Conservation (phyloP, 2,888 invertebrate species). For the Andrena flavipes region DNA sequence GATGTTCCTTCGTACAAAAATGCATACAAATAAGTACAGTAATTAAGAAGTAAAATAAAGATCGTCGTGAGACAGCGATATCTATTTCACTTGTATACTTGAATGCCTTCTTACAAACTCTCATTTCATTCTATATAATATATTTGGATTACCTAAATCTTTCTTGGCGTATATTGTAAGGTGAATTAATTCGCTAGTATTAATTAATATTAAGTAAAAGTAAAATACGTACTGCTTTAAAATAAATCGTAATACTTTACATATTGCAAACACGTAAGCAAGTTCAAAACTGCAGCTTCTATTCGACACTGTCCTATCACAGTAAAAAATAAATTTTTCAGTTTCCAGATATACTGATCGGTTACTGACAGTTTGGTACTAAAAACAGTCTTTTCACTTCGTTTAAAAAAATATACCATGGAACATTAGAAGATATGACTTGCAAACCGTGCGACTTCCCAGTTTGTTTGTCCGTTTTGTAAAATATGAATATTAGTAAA, state of each 20-base stretch:
- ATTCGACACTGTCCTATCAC: constrained; percentile 65
- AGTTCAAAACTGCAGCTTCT: constrained; percentile 43
- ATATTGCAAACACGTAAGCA: constrained; percentile 49
- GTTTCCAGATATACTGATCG: constrained; percentile 59
- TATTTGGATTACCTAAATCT: constrained; percentile 22
- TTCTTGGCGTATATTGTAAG: constrained; percentile 20
- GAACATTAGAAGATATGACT: constrained; percentile 45
- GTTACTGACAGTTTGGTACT: constrained; percentile 32
- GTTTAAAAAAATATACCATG: constrained; percentile 50
- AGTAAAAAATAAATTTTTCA: constrained; percentile 58
- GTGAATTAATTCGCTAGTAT: constrained; percentile 40
- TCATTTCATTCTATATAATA: constrained; percentile 9
- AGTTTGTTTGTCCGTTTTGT: constrained; percentile 28
- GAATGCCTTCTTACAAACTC: constrained; percentile 16
- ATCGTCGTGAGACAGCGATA: constrained; percentile 56
- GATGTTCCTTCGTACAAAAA: constrained; percentile 65
- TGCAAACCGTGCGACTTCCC: constrained; percentile 34
- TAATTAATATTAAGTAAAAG: constrained; percentile 39
- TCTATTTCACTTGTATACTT: constrained; percentile 37
- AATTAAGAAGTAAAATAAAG: constrained; percentile 65
- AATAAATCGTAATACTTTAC: constrained; percentile 50
- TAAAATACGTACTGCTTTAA: constrained; percentile 47
- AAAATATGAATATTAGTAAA: constrained; percentile 45
- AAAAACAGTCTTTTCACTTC: constrained; percentile 43
- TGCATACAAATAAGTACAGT: constrained; percentile 72